Base-by-base conservation (phyloP, 2,113 vertebrate genomes). In the Mustela lutreola region DNA sequence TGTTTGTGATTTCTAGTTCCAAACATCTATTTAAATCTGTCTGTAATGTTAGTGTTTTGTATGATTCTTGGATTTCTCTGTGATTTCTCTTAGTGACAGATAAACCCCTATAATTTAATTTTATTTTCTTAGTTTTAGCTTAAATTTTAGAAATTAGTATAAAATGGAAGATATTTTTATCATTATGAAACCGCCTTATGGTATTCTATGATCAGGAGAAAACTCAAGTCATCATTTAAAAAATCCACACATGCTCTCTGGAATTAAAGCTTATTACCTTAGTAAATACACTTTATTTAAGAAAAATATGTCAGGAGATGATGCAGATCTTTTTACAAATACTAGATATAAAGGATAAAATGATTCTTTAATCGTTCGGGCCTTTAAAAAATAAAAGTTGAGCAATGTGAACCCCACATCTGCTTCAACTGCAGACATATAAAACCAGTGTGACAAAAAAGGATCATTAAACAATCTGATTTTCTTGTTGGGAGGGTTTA, bases 401-500 rank as follows among this genome's bases (percentile, higher is more conserved):
- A 98, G 96, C 73, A 95, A 97, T 94, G 98, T 96, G 98, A 98
- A 97, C 92, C 97, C 96, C 96, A 98, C 97, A 98, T 98, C 96
- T 98, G 98, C 98, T 98, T 98, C 97, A 96, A 97, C 36, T 31
- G 96, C 97, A 99, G 98, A 98, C 97, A 98, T 98, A 99, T 99
- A 99, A 99, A 99, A 99, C 95, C 98, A 98, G 97, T 98, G 98
- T 98, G 99, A 99, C 98, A 99, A 99, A 98, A 96, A 98, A 97
- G 12, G 79, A 98, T 98, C 99, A 98, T 99, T 99, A 99, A 99
- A 97, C 98, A 98, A 99, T 98, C 98, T 98, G 98, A 99, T 99
- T 99, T 99, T 99, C 98, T 99, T 99, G 98, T 99, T 99, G 99
- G 98, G 98, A 99, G 98, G 97, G 98, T 99, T 98, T 98, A 98